phyloP scores from a whole-genome alignment of 2,113 vertebrate species.

The Rhinoptilus africanus region DNA sequence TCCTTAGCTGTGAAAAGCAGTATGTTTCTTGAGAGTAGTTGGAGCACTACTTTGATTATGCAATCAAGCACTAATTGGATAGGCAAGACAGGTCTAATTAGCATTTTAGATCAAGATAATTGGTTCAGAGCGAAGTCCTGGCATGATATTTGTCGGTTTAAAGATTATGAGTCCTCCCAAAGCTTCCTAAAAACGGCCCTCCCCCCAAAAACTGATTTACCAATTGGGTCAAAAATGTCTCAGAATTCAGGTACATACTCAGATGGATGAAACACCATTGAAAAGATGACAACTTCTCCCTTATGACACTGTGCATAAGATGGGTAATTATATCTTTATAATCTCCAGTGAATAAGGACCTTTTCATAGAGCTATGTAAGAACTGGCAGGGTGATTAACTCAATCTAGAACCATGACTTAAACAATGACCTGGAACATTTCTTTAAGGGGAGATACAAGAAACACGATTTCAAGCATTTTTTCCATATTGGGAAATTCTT shows the following conservation, averaged over 20 bases:
- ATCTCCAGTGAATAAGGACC: not conserved
- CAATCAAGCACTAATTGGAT: not conserved
- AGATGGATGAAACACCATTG: not conserved
- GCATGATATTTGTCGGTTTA: not conserved
- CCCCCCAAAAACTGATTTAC: not conserved
- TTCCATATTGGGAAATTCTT: not conserved
- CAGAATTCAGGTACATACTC: not conserved
- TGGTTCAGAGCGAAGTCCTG: not conserved
- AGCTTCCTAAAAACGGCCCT: not conserved
- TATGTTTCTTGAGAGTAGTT: not conserved
- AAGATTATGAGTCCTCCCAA: not conserved
- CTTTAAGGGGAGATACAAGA: not conserved
- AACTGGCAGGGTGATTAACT: not conserved
- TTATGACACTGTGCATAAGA: not conserved
- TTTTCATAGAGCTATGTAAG: not conserved
- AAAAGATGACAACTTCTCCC: not conserved
- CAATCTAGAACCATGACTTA: not conserved
- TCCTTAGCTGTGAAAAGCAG: not conserved
- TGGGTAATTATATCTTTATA: not conserved
- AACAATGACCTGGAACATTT: not conserved
- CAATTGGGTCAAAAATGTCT: not conserved
- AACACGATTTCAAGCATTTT: not conserved
- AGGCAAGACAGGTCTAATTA: not conserved
- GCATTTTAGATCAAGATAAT: not conserved
- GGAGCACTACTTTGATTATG: not conserved